Evolutionary conservation across 1,140 invertebrate species (phyloP).

Genomic region (Apis florea): DNA sequence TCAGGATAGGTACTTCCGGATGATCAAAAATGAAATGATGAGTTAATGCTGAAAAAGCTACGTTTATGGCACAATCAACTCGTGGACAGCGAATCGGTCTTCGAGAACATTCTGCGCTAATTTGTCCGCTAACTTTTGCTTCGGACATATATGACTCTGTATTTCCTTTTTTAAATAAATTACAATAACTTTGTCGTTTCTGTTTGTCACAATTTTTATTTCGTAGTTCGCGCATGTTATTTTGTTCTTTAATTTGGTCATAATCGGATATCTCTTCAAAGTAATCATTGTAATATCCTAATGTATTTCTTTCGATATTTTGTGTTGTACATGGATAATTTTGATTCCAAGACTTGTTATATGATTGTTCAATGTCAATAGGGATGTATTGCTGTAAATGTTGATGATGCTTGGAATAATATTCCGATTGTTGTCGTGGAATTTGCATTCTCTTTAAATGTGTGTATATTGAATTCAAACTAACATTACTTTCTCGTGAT

Average conservation of each 20-base stretch:
- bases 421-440: constrained; percentile 18
- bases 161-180: constrained; percentile 49
- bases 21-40: constrained; percentile 78
- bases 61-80: constrained; percentile 74
- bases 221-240: constrained; percentile 2
- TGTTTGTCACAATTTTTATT: neutral
- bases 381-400: constrained; percentile 12
- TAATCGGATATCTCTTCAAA: constrained; percentile 6
- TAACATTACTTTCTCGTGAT: constrained; percentile 17
- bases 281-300: constrained; percentile 3
- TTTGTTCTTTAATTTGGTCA: constrained; percentile 3
- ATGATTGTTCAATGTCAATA: neutral
- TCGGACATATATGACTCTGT: constrained; percentile 48
- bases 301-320: constrained; percentile 3
- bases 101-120: constrained; percentile 71
- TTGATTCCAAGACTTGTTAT: constrained; percentile 13
- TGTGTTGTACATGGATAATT: neutral
- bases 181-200: constrained; percentile 58
- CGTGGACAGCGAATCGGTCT: constrained; percentile 75
- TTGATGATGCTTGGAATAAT: constrained; percentile 46
- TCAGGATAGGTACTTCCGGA: constrained; percentile 76
- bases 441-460: constrained; percentile 13
- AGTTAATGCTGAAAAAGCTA: constrained; percentile 75
- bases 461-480: constrained; percentile 30
- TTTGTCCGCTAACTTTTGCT: constrained; percentile 63